These are phyloP conservation scores for Paramormyrops kingsleyae DNA, from an alignment of 2,113 vertebrate species.

Conservation along the genomic window DNA sequence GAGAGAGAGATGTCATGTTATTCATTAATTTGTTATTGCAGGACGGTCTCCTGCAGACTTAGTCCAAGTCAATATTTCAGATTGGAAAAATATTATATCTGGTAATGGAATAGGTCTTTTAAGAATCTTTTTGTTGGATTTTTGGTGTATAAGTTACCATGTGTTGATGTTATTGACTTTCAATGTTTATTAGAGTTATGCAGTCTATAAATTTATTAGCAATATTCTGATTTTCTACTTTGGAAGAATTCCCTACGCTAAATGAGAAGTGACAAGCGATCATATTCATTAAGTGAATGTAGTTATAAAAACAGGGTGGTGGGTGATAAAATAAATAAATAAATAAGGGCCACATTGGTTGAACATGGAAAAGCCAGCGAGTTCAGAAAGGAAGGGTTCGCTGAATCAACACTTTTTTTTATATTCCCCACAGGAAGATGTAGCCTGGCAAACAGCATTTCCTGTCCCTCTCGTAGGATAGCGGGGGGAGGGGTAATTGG, in stretches of 20 bases:
- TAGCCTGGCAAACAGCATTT: conserved; percentile 12
- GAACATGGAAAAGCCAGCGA: conserved; percentile 2
- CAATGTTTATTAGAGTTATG: not conserved
- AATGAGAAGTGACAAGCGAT: not conserved
- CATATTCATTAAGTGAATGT: not conserved
- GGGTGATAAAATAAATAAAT: not conserved
- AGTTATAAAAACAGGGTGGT: not conserved
- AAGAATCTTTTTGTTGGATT: not conserved
- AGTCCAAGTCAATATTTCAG: not conserved
- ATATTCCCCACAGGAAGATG: conserved; percentile 33
- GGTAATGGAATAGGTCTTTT: not conserved
- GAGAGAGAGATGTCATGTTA: not conserved
- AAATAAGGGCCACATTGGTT: not conserved
- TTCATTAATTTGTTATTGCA: not conserved
- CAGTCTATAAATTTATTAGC: not conserved
- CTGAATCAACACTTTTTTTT: conserved; percentile 42
- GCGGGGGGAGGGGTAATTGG: conserved; percentile 4
- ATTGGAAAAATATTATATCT: not conserved
- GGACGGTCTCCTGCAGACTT: not conserved
- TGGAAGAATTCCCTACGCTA: conserved; percentile 15
- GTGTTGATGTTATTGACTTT: not conserved
- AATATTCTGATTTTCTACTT: not conserved
- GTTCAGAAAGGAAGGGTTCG: conserved; percentile 16
- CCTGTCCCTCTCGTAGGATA: conserved; percentile 22
- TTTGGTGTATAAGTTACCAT: not conserved